A percentile compares a stretch with the other conserved stretches of the same genome.
These are phyloP conservation scores for Selenia dentaria DNA, from an alignment of 2,888 invertebrate genomes.

Conservation along the genomic window DNA sequence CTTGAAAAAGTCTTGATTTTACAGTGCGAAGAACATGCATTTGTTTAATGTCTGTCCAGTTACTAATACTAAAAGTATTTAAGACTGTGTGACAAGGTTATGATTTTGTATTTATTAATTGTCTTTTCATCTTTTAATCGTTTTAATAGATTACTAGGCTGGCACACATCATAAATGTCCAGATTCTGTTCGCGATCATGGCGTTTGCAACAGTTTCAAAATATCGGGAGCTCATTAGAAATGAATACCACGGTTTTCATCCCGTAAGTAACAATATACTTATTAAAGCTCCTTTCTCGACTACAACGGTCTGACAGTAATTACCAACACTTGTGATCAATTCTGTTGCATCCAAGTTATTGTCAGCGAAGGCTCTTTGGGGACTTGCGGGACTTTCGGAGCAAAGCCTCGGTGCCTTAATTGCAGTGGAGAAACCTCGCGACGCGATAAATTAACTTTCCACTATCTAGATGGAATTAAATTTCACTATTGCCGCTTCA, in stretches of 20 bases:
- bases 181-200: no score
- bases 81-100: no score
- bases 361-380: conserved; percentile 34
- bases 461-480: conserved; percentile 42
- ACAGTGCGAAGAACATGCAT: no score
- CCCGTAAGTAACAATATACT: no score
- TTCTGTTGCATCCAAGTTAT: conserved; percentile 43
- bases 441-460: conserved; percentile 34
- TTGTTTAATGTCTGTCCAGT: conserved; percentile 7
- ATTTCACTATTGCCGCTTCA: conserved; percentile 26
- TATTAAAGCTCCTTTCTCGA: conserved; percentile 28
- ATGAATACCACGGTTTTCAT: no score
- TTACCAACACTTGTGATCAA: conserved; percentile 46
- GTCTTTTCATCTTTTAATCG: no score
- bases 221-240: no score
- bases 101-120: no score
- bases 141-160: no score
- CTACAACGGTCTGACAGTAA: conserved; percentile 41
- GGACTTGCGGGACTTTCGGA: conserved; percentile 27
- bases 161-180: no score
- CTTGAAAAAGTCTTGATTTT: conserved; percentile 13
- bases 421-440: conserved; percentile 32
- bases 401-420: conserved; percentile 36
- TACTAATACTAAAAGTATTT: no score
- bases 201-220: no score